phyloP scores from a whole-genome alignment of 1,140 invertebrate species.

The Mycetomoellerius zeteki region DNA sequence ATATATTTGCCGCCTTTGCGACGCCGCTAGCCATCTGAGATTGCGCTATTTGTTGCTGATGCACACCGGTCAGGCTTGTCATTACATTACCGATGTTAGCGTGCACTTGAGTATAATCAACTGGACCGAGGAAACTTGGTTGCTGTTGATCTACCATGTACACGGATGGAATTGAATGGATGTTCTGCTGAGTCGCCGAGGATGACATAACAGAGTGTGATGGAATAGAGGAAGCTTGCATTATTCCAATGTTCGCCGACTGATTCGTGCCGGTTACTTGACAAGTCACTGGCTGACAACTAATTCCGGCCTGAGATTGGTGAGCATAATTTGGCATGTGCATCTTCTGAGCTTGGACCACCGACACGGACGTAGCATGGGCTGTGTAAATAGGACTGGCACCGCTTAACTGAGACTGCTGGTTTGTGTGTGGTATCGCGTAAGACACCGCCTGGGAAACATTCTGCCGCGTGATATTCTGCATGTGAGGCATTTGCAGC shows the following conservation, averaged over 20 bases:
- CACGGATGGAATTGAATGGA: conserved; percentile 56
- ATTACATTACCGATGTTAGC: conserved; percentile 36
- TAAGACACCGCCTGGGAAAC: conserved; percentile 66
- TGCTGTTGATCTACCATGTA: conserved; percentile 66
- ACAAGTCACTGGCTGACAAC: conserved; percentile 32
- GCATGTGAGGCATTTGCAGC: conserved; percentile 69
- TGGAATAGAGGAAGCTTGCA: conserved; percentile 70
- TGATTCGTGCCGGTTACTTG: conserved; percentile 58
- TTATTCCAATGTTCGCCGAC: conserved; percentile 29
- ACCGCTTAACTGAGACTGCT: conserved; percentile 65
- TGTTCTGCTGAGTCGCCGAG: conserved; percentile 52
- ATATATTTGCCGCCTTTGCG: conserved; percentile 33
- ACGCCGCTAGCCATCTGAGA: conserved; percentile 46
- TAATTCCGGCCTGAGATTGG: conserved; percentile 68
- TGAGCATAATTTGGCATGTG: conserved; percentile 68
- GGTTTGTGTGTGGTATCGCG: conserved; percentile 62
- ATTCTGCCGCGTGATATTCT: conserved; percentile 74
- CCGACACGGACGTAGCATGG: conserved; percentile 77
- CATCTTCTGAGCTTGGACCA: conserved; percentile 81
- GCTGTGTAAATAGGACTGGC: conserved; percentile 81
- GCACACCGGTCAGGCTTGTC: conserved; percentile 2
- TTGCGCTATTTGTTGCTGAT: conserved; percentile 50
- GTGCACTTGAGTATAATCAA: conserved; percentile 51
- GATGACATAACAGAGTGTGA: conserved; percentile 65
- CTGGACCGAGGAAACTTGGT: conserved; percentile 43